Percentiles rank a stretch among this genome's conserved stretches.
phyloP scores from a whole-genome alignment of 2,888 invertebrate species.

The Drosophila trichaetosa region DNA sequence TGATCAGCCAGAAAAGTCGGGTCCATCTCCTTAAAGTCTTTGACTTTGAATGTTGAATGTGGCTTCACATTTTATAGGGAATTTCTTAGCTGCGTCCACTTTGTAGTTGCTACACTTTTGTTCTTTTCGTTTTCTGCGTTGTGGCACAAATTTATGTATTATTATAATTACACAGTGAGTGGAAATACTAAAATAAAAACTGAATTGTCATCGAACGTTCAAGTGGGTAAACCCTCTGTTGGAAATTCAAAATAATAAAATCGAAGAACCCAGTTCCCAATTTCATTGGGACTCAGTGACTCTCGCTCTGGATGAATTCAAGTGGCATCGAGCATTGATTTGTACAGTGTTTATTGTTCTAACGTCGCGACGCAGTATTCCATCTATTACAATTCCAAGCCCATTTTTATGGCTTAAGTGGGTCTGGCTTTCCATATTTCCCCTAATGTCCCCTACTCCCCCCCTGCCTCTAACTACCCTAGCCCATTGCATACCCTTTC shows the following conservation, averaged over 20 bases:
- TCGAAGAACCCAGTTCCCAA: constrained; percentile 17
- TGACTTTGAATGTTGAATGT: neutral
- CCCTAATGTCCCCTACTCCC: neutral
- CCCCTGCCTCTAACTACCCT: neutral
- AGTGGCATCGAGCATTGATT: constrained; percentile 68
- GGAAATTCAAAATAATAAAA: constrained; percentile 8
- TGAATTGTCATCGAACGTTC: constrained; percentile 83
- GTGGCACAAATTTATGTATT: constrained; percentile 75
- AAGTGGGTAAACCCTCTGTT: constrained; percentile 58
- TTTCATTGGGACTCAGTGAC: neutral
- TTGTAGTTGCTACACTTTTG: neutral
- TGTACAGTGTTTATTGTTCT: constrained; percentile 76
- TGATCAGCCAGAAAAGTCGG: neutral
- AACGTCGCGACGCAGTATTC: constrained; percentile 48
- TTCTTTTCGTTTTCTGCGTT: constrained; percentile 20
- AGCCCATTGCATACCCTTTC: constrained; percentile 21
- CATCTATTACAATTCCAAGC: constrained; percentile 21
- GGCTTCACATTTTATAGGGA: constrained; percentile 5
- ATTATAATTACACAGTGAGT: constrained; percentile 69
- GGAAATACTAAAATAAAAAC: constrained; percentile 62
- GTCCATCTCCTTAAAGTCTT: neutral
- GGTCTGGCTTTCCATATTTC: constrained; percentile 12
- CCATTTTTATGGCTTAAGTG: constrained; percentile 43
- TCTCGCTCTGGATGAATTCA: constrained; percentile 41
- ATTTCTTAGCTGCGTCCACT: constrained; percentile 1